Percentiles rank a stretch among this genome's conserved stretches.
Conservation (phyloP, 2,797 vertebrate species). For the Salmo trutta region DNA sequence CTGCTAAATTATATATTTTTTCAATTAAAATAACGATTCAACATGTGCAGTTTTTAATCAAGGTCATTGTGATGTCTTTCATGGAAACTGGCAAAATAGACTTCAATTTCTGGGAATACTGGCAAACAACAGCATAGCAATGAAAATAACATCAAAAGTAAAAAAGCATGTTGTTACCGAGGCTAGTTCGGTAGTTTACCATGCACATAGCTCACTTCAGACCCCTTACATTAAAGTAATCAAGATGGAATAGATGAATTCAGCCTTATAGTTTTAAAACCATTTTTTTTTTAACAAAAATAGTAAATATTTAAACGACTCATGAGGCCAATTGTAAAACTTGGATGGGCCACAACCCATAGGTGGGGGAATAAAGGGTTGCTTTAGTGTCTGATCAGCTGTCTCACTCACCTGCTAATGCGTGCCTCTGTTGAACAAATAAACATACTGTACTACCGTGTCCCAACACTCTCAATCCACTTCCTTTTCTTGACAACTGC, state of each 20-base stretch:
- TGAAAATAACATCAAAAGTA: too few relatives aligned
- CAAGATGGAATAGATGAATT: conserved; percentile 27
- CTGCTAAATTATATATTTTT: too few relatives aligned
- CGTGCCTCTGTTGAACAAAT: background rate
- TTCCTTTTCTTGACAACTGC: background rate
- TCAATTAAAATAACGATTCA: too few relatives aligned
- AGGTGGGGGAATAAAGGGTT: conserved; percentile 12
- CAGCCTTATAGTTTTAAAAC: conserved; percentile 8
- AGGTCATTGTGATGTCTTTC: too few relatives aligned
- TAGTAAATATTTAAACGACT: conserved; percentile 31
- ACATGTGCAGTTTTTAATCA: too few relatives aligned
- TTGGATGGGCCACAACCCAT: background rate
- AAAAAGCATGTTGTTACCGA: background rate
- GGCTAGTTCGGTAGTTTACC: background rate
- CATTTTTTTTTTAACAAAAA: conserved; percentile 26
- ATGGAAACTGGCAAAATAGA: too few relatives aligned
- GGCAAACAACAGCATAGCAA: too few relatives aligned
- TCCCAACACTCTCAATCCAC: too few relatives aligned
- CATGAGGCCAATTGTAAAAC: background rate
- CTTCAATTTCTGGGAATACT: background rate
- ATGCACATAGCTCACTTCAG: background rate
- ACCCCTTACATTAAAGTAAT: conserved; percentile 50
- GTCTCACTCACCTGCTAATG: background rate
- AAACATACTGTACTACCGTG: too few relatives aligned
- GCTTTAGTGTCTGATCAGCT: conserved; percentile 12